Conservation (phyloP, 2,797 vertebrate species). For the Vespertilio murinus region DNA sequence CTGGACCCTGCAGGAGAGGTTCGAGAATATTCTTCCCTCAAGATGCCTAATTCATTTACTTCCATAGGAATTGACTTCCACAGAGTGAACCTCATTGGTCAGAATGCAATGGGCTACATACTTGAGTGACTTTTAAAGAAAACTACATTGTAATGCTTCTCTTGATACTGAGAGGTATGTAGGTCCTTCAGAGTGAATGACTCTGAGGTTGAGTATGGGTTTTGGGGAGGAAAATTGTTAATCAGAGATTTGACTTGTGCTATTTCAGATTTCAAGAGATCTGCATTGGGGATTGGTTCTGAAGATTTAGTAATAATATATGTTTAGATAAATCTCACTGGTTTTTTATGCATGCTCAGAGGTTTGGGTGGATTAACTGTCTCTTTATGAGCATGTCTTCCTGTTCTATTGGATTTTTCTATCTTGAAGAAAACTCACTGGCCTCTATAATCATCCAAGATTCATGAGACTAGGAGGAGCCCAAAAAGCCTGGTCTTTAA, state of each 20-base stretch:
- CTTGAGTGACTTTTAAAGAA: background rate
- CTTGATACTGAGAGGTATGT: background rate
- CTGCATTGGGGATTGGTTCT: background rate
- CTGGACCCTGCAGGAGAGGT: background rate
- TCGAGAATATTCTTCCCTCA: background rate
- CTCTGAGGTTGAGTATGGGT: background rate
- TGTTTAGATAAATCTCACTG: background rate
- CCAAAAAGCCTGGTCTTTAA: background rate
- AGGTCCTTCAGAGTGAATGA: background rate
- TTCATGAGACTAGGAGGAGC: background rate
- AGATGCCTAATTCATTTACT: conserved; percentile 34
- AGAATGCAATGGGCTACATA: background rate
- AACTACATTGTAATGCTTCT: background rate
- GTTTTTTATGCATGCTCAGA: background rate
- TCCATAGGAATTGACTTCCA: background rate
- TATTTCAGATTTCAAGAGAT: background rate
- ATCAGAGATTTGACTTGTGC: background rate
- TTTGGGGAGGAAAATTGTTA: background rate
- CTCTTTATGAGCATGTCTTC: background rate
- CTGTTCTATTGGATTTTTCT: background rate
- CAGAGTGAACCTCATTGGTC: background rate
- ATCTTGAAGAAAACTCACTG: background rate
- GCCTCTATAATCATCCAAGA: background rate
- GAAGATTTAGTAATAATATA: background rate
- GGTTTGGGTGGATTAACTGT: background rate